These are phyloP conservation scores for Gobiocypris rarus DNA, from an alignment of 2,113 vertebrate genomes.

Conservation along the genomic window DNA sequence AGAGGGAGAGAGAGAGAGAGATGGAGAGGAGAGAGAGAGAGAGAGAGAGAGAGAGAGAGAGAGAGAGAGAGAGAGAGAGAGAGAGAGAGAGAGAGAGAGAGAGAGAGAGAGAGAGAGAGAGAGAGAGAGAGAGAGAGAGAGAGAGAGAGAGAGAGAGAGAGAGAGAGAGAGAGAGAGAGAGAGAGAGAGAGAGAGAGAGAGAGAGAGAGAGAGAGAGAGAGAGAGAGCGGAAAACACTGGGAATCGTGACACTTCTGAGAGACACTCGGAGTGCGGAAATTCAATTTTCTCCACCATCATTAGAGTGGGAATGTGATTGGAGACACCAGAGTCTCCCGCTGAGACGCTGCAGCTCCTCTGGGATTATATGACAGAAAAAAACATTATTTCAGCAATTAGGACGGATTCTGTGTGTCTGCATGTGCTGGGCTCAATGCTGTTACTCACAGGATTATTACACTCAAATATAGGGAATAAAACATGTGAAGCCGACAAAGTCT, in stretches of 20 bases:
- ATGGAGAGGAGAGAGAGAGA: conserved; percentile 61
- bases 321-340: conserved; percentile 41
- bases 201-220: conserved; percentile 52
- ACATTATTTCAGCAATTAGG: conserved; percentile 74
- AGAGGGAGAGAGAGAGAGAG: too few species aligned
- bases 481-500: too few species aligned
- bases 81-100: too few species aligned
- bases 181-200: conserved; percentile 54
- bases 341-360: conserved; percentile 64
- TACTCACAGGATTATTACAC: too few species aligned
- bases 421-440: too few species aligned
- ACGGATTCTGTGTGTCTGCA: too few species aligned
- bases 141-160: too few species aligned
- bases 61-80: not conserved
- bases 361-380: conserved; percentile 76
- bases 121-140: conserved; percentile 44
- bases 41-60: conserved; percentile 50
- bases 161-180: too few species aligned
- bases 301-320: not conserved
- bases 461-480: too few species aligned
- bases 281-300: not conserved
- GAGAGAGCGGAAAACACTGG: conserved; percentile 26
- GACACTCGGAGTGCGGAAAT: not conserved
- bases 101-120: conserved; percentile 61
- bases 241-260: not conserved